These are phyloP conservation scores for Neopipo cinnamomea DNA, from an alignment of 2,113 vertebrate genomes.

Conservation along the genomic window DNA sequence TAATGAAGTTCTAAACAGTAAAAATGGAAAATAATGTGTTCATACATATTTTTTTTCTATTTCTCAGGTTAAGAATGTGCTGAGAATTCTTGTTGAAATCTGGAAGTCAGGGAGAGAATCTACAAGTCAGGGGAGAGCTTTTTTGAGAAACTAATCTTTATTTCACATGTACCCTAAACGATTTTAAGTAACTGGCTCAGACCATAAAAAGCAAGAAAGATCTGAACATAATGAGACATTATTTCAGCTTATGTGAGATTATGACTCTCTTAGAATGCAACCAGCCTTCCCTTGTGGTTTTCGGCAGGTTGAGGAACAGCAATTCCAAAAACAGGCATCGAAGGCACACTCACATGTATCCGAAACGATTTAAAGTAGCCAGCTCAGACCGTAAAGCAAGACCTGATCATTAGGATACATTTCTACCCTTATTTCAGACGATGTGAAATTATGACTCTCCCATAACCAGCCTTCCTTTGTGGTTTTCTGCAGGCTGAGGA, in stretches of 20 bases:
- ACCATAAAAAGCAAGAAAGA: not conserved
- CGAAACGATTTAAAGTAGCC: not conserved
- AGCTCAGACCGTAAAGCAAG: not conserved
- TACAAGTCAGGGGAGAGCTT: not conserved
- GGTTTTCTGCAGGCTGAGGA: no score
- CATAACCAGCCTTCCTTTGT: no score
- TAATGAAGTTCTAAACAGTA: not conserved
- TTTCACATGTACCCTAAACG: not conserved
- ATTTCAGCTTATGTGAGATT: no score
- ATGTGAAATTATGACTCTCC: no score
- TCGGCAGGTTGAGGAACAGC: no score
- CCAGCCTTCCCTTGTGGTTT: no score
- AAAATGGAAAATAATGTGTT: not conserved
- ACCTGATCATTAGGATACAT: not conserved
- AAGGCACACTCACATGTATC: not conserved
- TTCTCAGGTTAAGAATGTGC: not conserved
- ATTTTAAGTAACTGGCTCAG: not conserved
- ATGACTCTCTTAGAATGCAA: no score
- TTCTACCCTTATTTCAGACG: not conserved
- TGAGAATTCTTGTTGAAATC: not conserved
- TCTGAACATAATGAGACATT: not conserved
- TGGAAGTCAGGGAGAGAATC: no score
- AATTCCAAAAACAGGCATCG: no score
- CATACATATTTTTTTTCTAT: not conserved
- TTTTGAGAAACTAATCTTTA: not conserved